Evolutionary conservation across 2,888 invertebrate genomes (phyloP).

Genomic region (Pherbina coryleti): DNA sequence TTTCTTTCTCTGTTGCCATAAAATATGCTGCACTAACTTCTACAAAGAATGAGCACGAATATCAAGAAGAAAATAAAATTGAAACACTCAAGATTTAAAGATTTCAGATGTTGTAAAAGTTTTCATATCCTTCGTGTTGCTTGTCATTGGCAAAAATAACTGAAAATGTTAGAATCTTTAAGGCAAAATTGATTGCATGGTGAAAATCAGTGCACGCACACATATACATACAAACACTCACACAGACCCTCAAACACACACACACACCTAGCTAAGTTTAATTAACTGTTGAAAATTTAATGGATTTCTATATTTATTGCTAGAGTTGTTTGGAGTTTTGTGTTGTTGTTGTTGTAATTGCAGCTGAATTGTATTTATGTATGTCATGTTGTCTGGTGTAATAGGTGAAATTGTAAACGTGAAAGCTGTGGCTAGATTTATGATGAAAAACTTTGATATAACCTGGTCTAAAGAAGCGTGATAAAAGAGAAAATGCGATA

Average conservation of each 20-base stretch:
- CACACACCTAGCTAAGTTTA: background rate
- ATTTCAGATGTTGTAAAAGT: background rate
- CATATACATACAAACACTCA: background rate
- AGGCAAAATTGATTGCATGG: background rate
- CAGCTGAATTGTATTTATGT: background rate
- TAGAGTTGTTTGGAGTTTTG: background rate
- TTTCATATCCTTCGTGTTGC: background rate
- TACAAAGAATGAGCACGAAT: background rate
- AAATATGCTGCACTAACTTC: background rate
- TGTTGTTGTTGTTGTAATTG: constrained; percentile 8
- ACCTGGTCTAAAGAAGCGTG: too few species aligned
- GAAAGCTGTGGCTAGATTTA: background rate
- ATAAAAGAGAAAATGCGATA: too few species aligned
- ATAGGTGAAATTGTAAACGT: background rate
- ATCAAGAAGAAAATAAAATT: background rate
- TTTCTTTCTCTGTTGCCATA: background rate
- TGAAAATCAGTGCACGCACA: background rate
- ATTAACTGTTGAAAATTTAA: constrained; percentile 15
- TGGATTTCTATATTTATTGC: constrained; percentile 5
- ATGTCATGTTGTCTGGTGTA: background rate
- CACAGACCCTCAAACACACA: constrained; percentile 3
- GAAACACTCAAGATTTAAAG: background rate
- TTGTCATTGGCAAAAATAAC: background rate
- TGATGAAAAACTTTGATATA: too few species aligned
- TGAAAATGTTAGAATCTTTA: background rate